Evolutionary conservation across 2,113 vertebrate genomes (phyloP).

Genomic region (Dascyllus trimaculatus): DNA sequence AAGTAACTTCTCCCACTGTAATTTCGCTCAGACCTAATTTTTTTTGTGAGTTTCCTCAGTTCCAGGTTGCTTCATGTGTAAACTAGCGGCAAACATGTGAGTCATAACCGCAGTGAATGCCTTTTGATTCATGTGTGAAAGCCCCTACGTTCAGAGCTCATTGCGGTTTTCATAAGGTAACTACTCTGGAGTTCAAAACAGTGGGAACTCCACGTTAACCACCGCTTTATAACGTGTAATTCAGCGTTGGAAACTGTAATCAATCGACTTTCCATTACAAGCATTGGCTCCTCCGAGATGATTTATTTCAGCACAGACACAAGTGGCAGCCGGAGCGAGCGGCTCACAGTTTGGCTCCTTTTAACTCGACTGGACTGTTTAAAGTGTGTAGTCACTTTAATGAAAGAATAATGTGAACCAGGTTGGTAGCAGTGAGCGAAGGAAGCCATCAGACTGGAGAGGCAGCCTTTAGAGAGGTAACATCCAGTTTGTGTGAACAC

Average conservation of each 20-base stretch:
- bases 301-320: constrained; percentile 71
- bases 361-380: constrained; percentile 60
- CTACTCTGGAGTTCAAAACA: constrained; percentile 40
- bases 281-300: constrained; percentile 52
- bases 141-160: constrained; percentile 32
- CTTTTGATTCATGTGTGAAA: constrained; percentile 72
- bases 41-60: neutral
- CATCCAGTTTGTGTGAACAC: constrained; percentile 8
- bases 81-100: constrained; percentile 71
- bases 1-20: too few species aligned
- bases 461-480: constrained; percentile 10
- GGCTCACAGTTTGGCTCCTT: constrained; percentile 57
- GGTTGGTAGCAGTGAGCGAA: constrained; percentile 57
- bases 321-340: constrained; percentile 51
- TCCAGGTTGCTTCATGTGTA: constrained; percentile 34
- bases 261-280: constrained; percentile 78
- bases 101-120: constrained; percentile 73
- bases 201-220: constrained; percentile 47
- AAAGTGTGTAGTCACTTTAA: constrained; percentile 75
- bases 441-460: constrained; percentile 31
- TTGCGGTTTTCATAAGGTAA: constrained; percentile 62
- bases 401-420: constrained; percentile 81
- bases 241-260: constrained; percentile 72
- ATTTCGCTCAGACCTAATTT: neutral
- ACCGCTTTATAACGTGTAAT: constrained; percentile 36